These are phyloP conservation scores for Caenorhabditis remanei DNA, from an alignment of 1,140 invertebrate species.

Conservation along the genomic window DNA sequence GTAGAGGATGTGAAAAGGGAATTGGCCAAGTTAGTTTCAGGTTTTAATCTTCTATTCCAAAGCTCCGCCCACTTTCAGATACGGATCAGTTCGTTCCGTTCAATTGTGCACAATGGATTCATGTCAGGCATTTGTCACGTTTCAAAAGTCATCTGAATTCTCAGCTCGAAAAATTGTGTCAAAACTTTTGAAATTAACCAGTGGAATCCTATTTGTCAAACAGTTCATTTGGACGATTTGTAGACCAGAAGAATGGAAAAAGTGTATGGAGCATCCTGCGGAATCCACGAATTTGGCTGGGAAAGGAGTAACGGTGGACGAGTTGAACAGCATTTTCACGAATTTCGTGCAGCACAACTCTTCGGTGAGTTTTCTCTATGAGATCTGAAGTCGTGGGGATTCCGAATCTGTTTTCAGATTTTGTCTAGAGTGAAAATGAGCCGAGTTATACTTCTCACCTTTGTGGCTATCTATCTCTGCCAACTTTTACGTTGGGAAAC, in stretches of 20 bases:
- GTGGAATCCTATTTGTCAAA: neutral
- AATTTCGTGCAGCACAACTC: conserved; percentile 20
- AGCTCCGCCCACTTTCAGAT: neutral
- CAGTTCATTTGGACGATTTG: conserved; percentile 4
- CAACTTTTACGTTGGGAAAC: no score
- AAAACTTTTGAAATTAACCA: neutral
- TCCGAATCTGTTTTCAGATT: neutral
- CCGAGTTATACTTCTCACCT: no score
- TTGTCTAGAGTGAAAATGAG: no score
- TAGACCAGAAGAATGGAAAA: conserved; percentile 7
- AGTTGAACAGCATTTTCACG: neutral
- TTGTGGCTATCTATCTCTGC: no score
- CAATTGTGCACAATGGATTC: conserved; percentile 21
- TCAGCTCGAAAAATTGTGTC: neutral
- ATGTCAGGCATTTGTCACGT: conserved; percentile 18
- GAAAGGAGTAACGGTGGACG: conserved; percentile 1
- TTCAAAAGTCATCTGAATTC: neutral
- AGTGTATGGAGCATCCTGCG: neutral
- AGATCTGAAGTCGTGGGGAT: neutral
- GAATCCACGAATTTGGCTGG: neutral
- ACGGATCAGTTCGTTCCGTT: neutral
- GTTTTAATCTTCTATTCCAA: neutral
- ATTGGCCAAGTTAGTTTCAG: neutral
- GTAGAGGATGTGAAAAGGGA: conserved; percentile 8
- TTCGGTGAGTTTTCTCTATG: neutral